Base-by-base conservation (phyloP, 2,888 invertebrate genomes). In the Malacosoma neustria region DNA sequence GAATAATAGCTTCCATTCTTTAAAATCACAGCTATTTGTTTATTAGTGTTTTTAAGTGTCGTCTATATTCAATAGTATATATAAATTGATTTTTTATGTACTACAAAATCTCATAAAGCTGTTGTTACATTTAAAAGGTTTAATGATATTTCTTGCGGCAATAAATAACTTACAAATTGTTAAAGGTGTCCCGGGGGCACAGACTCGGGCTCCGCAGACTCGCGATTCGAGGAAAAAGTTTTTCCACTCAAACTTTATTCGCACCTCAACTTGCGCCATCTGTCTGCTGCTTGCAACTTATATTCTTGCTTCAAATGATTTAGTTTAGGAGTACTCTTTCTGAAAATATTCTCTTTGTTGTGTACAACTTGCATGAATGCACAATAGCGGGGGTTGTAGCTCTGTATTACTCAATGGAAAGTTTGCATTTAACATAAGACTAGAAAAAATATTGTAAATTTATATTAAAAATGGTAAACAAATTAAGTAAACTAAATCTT, bases 81-180 rank as follows among this genome's bases (percentile, higher is more conserved):
- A 39, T 35, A 14, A 43, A 34, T 38, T 41, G 33, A 9, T 22
- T 22, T 22, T 9, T 22, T 22, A 4, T 22, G 6, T 22, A 7
- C 22, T 66, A 69, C 64, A 68, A 60, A 65, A 52, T 51, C 54
- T 48, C 37, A 30, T 49, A 61, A 69, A 65, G 57, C 63, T 66
- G 63, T 63, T 66, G 63, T 70, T 68, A 67, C 68, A 72, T 70
- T 72, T 71, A 62, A 73, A 73, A 69, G 73, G 72, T 72, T 80
- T 81, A 81, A 81, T 79, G 72, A 82, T 77, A 76, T 80, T 80
- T 79, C 73, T 74, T 55, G 61, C 65, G 60, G 72, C 68, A 73
- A 80, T 80, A 84, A 82, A 84, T 81, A 82, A 81, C 77, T 81
- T 75, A 79, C 73, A 75, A 80, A 82, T 81, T 76, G 80, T 77